These are phyloP conservation scores for Drepana arcuata DNA, from an alignment of 1,140 invertebrate species.

Conservation along the genomic window DNA sequence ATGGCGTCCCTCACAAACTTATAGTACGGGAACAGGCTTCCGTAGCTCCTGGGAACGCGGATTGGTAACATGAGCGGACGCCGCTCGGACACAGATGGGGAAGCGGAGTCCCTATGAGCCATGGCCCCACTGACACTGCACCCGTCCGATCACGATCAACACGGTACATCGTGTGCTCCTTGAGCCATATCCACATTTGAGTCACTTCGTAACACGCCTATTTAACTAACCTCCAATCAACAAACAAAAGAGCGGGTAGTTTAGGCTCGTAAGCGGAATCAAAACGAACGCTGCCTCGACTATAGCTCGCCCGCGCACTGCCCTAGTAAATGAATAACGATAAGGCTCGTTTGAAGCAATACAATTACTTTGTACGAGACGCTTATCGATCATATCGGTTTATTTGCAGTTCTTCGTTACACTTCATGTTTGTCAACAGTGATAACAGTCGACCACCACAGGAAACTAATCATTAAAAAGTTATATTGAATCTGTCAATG, in stretches of 20 bases:
- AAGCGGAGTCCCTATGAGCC: conserved; percentile 21
- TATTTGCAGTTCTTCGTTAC: conserved; percentile 23
- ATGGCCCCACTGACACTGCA: conserved; percentile 18
- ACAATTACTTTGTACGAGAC: conserved; percentile 40
- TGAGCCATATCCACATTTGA: conserved; percentile 36
- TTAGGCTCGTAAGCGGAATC: neutral
- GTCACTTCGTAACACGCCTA: too few relatives aligned
- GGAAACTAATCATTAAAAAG: too few relatives aligned
- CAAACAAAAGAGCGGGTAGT: conserved; percentile 21
- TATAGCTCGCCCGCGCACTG: too few relatives aligned
- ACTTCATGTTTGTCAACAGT: conserved; percentile 14
- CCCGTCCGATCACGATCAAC: conserved; percentile 22
- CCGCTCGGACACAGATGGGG: conserved; percentile 28
- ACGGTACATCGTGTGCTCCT: conserved; percentile 25
- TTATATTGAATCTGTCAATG: conserved; percentile 3
- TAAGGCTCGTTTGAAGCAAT: conserved; percentile 55
- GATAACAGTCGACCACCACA: too few relatives aligned
- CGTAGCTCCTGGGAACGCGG: conserved; percentile 60
- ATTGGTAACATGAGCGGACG: conserved; percentile 45
- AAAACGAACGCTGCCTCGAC: conserved; percentile 1
- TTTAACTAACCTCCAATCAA: too few relatives aligned
- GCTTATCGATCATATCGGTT: conserved; percentile 58
- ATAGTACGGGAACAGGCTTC: conserved; percentile 67
- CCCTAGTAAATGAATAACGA: conserved; percentile 29
- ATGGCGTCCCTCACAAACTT: conserved; percentile 58